Evolutionary conservation across 2,888 invertebrate species (phyloP).

Genomic region (Epsilonema sp.): DNA sequence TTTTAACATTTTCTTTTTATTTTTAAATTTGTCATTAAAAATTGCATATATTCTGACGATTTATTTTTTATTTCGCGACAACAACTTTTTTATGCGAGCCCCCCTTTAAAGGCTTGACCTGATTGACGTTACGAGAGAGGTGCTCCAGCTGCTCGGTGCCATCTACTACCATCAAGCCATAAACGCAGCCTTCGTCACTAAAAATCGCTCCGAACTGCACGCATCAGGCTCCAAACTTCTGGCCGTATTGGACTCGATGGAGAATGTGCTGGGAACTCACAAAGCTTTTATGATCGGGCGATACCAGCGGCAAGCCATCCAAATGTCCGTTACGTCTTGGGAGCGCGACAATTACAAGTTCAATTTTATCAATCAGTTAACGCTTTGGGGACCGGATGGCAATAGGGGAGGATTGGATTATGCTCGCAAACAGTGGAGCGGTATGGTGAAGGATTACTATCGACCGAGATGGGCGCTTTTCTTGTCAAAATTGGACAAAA

Average conservation of each 20-base stretch:
- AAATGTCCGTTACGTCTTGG: slow-evolving; percentile 40
- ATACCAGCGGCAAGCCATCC: slow-evolving; percentile 43
- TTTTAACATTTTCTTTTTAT: too few species aligned
- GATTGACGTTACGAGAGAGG: slow-evolving; percentile 65
- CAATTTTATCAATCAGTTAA: slow-evolving; percentile 77
- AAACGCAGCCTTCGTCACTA: too few species aligned
- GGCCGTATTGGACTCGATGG: slow-evolving; percentile 44
- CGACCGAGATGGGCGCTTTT: too few species aligned
- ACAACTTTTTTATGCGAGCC: too few species aligned
- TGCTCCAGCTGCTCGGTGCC: slow-evolving; percentile 53
- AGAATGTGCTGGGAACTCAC: slow-evolving; percentile 44
- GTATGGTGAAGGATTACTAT: slow-evolving; percentile 36
- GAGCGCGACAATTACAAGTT: slow-evolving; percentile 43
- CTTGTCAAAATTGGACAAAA: too few species aligned
- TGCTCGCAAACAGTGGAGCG: slow-evolving; percentile 79
- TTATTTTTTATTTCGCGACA: too few species aligned
- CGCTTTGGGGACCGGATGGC: slow-evolving; percentile 74
- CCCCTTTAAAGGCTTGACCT: too few species aligned
- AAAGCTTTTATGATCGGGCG: slow-evolving; percentile 47
- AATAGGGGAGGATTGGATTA: slow-evolving; percentile 69
- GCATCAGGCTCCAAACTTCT: slow-evolving; percentile 31
- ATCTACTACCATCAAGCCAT: too few species aligned
- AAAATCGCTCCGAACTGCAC: too few species aligned
- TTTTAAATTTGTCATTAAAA: too few species aligned
- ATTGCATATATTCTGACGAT: too few species aligned